Evolutionary conservation across 2,888 invertebrate species (phyloP), one percentile per base, ranked within the genome.

Genomic region (Drosophila formosana): DNA sequence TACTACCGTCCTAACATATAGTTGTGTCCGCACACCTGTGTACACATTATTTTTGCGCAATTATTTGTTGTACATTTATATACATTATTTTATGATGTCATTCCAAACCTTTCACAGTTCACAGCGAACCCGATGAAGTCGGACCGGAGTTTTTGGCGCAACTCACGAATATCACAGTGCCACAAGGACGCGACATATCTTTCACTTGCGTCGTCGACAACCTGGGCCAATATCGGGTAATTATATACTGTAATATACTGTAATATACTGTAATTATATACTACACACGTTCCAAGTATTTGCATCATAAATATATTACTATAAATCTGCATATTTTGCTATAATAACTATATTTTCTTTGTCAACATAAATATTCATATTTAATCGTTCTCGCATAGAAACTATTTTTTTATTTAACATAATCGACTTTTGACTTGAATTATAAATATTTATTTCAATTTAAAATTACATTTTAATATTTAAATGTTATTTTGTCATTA

Each of bases 191-290:
- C 58, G 97, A 98, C 92, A 95, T 97, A 65, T 95, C 95, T 91
- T 97, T 98, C 93, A 97, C 97, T 55, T 98, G 98, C 91, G 96
- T 97, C 84, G 97, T 98, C 90, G 97, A 97, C 93, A 96, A 97
- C 93, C 95, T 98, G 82, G 96, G 96, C 78, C 94, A 95, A 90
- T 97, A 97, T 93, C 96, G 96, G 95, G 98, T 97, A 94, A 32
- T 4, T 28, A 6, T 0, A 9, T 9, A 11, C 18, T 18, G n/a
- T n/a, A n/a, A n/a, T n/a, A n/a, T n/a, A n/a, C n/a, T n/a, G n/a
- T n/a, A n/a, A n/a, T n/a, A n/a, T n/a, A n/a, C n/a, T n/a, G 98
- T 97, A 94, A 32, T 4, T 28, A 6, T 0, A 9, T 9, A 11
- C 18, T 18, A 18, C 18, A 18, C 18, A 18, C 18, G 1, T 18